A percentile compares a stretch with the other conserved stretches of the same genome.
phyloP scores from a whole-genome alignment of 2,797 vertebrate genomes.

The Miichthys miiuy region DNA sequence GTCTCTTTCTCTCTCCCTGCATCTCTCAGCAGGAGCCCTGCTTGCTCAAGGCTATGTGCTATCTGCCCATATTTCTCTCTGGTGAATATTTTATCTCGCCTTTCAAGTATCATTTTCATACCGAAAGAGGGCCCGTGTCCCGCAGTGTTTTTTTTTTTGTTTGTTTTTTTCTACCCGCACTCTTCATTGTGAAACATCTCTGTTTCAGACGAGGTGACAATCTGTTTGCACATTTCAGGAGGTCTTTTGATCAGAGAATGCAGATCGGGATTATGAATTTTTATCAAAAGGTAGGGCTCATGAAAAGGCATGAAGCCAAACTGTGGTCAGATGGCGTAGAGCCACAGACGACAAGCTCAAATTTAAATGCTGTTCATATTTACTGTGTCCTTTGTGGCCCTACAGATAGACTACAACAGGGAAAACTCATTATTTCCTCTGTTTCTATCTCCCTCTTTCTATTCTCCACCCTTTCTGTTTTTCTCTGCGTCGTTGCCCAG shows the following conservation, averaged over 20 bases:
- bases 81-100: constrained; percentile 75
- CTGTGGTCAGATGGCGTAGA: constrained; percentile 54
- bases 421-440: constrained; percentile 41
- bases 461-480: constrained; percentile 3
- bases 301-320: constrained; percentile 61
- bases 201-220: constrained; percentile 56
- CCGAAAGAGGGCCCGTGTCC: constrained; percentile 53
- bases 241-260: constrained; percentile 60
- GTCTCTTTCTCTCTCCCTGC: constrained; percentile 38
- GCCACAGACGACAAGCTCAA: constrained; percentile 36
- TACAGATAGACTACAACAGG: constrained; percentile 10
- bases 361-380: constrained; percentile 51
- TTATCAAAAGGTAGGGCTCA: constrained; percentile 39
- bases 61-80: constrained; percentile 66
- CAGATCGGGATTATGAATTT: constrained; percentile 57
- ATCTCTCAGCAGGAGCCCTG: constrained; percentile 64
- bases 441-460: constrained; percentile 16
- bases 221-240: constrained; percentile 55
- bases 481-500: constrained; percentile 52
- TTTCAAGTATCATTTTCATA: constrained; percentile 78
- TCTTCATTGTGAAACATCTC: constrained; percentile 54
- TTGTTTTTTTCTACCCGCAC: constrained; percentile 8
- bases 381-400: constrained; percentile 34
- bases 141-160: constrained; percentile 32
- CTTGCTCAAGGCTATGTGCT: constrained; percentile 71